Evolutionary conservation across 2,113 vertebrate species (phyloP), one percentile per base, ranked within the genome.

Genomic region (Tauraco erythrolophus): DNA sequence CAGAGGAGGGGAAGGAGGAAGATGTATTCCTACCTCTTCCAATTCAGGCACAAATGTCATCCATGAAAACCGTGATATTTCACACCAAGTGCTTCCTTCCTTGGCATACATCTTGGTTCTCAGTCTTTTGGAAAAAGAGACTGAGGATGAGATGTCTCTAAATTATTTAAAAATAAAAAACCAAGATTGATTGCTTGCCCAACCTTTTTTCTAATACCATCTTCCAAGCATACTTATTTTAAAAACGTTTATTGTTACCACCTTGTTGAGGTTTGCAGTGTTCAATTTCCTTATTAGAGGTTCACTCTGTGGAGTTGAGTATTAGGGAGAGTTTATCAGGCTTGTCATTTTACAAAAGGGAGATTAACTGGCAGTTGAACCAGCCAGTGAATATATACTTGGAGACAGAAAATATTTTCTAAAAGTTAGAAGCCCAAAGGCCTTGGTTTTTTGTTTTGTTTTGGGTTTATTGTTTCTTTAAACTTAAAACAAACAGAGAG

Each of bases 121-220:
- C 57, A 22, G 17, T 16, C 53, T 85, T 85, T 30, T 18, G 24
- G 27, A 78, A 84, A 50, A 70, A 58, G 30, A 91, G 45, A 71
- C 7, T 45, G 48, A 85, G 31, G 19, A 85, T 45, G 92, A 72
- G 41, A 84, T 72, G 39, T 48, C 51, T 61, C n/a, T 57, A 85
- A 78, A 64, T 79, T 72, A 92, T 88, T 93, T 72, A 65, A 85
- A 88, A 92, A 81, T 25, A 82, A 88, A 90, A 43, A 71, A 35
- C 13, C 11, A 90, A 79, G 41, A 71, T 4, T 41, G 72, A 66
- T 39, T 84, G 33, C 10, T 83, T 82, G 28, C 19, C 39, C 50
- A 83, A 6, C 11, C n/a, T 83, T 79, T 80, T 28, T 46, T 72
- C 39, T 65, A 76, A 76, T 21, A 50, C 25, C 70, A 68, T 25